Evolutionary conservation across 2,113 vertebrate species (phyloP).

Genomic region (Thunnus maccoyii): DNA sequence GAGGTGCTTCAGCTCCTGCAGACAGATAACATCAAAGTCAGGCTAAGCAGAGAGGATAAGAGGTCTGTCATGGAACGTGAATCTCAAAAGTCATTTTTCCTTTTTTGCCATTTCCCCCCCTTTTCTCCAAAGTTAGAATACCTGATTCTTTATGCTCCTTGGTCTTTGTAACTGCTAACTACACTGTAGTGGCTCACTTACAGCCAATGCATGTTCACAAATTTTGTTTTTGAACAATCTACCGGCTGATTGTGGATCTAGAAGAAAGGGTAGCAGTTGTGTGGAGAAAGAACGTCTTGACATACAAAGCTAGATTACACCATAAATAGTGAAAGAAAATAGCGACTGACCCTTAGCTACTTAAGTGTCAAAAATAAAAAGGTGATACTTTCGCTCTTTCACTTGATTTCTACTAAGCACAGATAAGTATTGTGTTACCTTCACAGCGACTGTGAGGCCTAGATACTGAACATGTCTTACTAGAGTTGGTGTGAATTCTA

Average conservation of each 20-base stretch:
- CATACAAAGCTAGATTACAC: slow-evolving; percentile 4
- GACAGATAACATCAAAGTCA: slow-evolving; percentile 5
- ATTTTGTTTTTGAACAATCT: too few species aligned
- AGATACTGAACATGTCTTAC: neutral
- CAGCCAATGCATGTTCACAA: neutral
- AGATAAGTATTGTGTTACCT: neutral
- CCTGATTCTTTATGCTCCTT: neutral
- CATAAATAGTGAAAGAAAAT: neutral
- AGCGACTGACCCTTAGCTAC: neutral
- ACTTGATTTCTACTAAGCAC: neutral
- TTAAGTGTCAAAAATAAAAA: neutral
- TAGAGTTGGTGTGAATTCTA: too few species aligned
- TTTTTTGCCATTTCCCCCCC: neutral
- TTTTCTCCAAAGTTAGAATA: neutral
- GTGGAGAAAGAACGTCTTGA: neutral
- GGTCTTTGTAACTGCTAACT: neutral
- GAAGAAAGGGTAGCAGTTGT: too few species aligned
- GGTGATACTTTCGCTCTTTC: slow-evolving; percentile 9
- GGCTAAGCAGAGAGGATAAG: neutral
- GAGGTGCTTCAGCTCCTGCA: slow-evolving; percentile 95
- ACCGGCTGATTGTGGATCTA: neutral
- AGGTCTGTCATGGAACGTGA: neutral
- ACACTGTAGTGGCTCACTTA: neutral
- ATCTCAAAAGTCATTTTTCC: too few species aligned
- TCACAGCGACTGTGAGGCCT: neutral